A percentile compares a stretch with the other conserved stretches of the same genome.
These are phyloP conservation scores for Potamarius usumacintae DNA, from an alignment of 2,113 vertebrate species.

Conservation along the genomic window DNA sequence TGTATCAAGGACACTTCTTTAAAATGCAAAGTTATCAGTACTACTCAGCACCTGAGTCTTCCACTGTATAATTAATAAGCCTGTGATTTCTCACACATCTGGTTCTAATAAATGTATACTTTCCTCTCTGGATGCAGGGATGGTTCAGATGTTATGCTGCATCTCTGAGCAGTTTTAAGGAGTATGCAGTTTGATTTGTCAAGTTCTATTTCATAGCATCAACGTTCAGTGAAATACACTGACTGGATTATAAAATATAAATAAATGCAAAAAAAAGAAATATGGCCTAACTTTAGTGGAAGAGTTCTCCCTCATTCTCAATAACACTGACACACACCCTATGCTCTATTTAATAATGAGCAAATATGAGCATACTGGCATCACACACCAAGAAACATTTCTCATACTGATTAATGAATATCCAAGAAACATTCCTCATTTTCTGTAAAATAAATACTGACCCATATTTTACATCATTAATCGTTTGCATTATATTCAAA, in stretches of 20 bases:
- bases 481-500: background rate
- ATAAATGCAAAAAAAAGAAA: background rate
- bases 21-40: background rate
- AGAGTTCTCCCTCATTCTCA: background rate
- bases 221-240: background rate
- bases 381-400: background rate
- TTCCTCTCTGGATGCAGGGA: background rate
- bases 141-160: background rate
- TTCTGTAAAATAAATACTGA: constrained; percentile 22
- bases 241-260: constrained; percentile 5
- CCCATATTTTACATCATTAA: constrained; percentile 9
- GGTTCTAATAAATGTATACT: background rate
- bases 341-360: background rate
- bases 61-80: too few relatives aligned
- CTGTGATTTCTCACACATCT: background rate
- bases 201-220: too few relatives aligned
- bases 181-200: too few relatives aligned
- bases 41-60: background rate
- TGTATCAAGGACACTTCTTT: constrained; percentile 11
- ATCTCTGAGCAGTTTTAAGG: background rate
- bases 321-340: background rate
- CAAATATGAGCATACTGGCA: background rate
- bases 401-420: background rate
- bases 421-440: background rate
- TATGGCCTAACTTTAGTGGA: background rate